Evolutionary conservation across 2,113 vertebrate genomes (phyloP).

Genomic region (Taxidea taxus): DNA sequence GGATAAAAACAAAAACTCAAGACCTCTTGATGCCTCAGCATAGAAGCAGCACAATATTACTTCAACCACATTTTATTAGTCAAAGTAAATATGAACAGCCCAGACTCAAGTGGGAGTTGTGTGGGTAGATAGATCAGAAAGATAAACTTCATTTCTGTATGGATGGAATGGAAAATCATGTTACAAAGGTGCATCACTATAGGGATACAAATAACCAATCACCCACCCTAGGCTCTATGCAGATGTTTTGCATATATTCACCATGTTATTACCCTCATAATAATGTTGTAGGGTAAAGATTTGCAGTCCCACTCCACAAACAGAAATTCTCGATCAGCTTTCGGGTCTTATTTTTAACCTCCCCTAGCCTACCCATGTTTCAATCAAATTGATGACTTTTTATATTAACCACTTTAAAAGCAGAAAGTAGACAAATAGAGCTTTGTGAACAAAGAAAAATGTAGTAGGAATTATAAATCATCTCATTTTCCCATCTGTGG

Average conservation of each 20-base stretch:
- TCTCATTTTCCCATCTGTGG: background rate
- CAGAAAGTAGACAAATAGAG: background rate
- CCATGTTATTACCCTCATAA: background rate
- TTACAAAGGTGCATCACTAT: background rate
- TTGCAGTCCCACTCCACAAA: background rate
- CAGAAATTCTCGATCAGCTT: background rate
- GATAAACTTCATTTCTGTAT: background rate
- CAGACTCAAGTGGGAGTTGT: background rate
- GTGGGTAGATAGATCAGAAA: background rate
- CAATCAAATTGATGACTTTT: background rate
- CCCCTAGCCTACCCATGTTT: background rate
- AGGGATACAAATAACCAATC: background rate
- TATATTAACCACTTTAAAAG: background rate
- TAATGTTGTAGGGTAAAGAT: background rate
- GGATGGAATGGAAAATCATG: background rate
- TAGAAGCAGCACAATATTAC: background rate
- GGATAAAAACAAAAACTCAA: background rate
- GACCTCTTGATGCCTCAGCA: background rate
- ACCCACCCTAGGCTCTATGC: background rate
- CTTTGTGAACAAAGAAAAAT: conserved; percentile 7
- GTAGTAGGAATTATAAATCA: background rate
- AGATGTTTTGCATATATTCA: background rate
- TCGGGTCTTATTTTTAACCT: background rate
- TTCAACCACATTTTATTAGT: background rate
- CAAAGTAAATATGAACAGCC: background rate